Evolutionary conservation across 2,797 vertebrate species (phyloP), one percentile per base, ranked within the genome.

Genomic region (Clarias platycephalus): DNA sequence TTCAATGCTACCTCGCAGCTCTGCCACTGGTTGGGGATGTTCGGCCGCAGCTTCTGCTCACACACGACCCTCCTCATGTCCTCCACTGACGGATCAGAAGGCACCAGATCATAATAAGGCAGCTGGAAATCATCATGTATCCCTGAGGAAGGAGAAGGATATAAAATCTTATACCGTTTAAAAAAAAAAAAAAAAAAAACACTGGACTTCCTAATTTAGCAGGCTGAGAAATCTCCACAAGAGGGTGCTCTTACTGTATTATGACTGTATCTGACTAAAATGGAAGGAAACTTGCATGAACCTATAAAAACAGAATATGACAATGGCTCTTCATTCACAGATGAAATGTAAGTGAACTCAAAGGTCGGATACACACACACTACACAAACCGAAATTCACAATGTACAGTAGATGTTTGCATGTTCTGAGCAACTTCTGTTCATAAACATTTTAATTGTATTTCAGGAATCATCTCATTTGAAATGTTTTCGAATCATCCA

Each of bases 11-110:
- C 98, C 97, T 99, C 98, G 89, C 96, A 99, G 94, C 96, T 98
- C 91, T 99, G 98, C 98, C 98, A 99, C 91, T 98, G 98, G 92
- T 99, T 99, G 81, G 97, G 98, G 88, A 99, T 93, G 91, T 91
- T 98, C 82, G 98, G 98, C 91, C 98, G 94, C 81, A 97, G 94
- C 86, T 96, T 99, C 95, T 97, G 97, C 83, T 99, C 98, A 91
- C 98, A 99, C 75, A 98, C 97, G 40, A 98, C 96, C 89, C 94
- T 97, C 91, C 92, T 97, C 97, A 99, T 98, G 64, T 99, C 98
- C 88, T 99, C 98, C 83, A 99, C 91, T 0, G 98, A 98, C 1
- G 98, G 98, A 91, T 99, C 97, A 80, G 97, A 98, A 96, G 97
- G 97, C 94, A 99, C 98, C 88, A 96, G 94, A 67, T 99, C 97